These are phyloP conservation scores for Agrotis ipsilon DNA, from an alignment of 2,888 invertebrate species.

Conservation along the genomic window DNA sequence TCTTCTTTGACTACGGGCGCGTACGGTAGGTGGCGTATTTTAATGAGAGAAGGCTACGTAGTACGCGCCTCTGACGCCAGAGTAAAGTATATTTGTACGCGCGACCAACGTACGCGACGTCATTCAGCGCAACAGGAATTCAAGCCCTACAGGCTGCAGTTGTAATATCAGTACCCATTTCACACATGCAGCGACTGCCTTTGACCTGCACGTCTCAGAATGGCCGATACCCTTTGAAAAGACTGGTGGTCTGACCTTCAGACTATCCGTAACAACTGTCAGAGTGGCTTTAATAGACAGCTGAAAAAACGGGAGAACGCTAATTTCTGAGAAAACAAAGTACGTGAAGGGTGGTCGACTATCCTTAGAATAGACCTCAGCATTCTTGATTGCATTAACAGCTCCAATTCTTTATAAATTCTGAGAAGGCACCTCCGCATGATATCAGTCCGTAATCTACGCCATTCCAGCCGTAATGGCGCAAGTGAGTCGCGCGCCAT, in stretches of 20 bases:
- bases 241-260: neutral
- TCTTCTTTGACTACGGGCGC: too few species aligned
- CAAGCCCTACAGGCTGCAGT: neutral
- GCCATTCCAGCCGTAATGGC: slow-evolving; percentile 76
- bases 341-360: neutral
- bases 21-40: too few species aligned
- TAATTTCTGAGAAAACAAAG: neutral
- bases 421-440: slow-evolving; percentile 62
- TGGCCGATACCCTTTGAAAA: neutral
- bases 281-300: too few species aligned
- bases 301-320: neutral
- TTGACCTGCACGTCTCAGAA: neutral
- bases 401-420: slow-evolving; percentile 45
- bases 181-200: neutral
- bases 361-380: neutral
- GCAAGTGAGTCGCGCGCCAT: slow-evolving; percentile 71
- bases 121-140: too few species aligned
- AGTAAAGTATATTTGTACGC: too few species aligned
- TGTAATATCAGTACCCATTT: neutral
- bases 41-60: too few species aligned
- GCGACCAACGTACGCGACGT: too few species aligned
- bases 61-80: too few species aligned
- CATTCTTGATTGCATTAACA: neutral
- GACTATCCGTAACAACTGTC: neutral
- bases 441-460: slow-evolving; percentile 78